These are phyloP conservation scores for Aplysia californica DNA, from an alignment of 1,140 invertebrate genomes.

Conservation along the genomic window DNA sequence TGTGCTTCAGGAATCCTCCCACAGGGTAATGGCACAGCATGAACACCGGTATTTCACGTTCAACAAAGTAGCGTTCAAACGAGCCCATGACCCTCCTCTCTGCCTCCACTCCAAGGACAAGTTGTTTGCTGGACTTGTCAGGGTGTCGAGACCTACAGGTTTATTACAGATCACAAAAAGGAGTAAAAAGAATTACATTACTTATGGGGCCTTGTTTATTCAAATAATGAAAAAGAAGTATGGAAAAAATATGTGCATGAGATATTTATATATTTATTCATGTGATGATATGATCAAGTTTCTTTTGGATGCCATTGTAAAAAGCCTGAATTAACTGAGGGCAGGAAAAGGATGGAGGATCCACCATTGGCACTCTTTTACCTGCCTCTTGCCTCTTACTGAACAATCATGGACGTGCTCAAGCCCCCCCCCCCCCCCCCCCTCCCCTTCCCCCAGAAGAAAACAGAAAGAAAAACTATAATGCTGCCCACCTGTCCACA, in stretches of 20 bases:
- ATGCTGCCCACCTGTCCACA: neutral
- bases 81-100: conserved; percentile 18
- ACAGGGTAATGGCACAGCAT: conserved; percentile 25
- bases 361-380: too few relatives aligned
- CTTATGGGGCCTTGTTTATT: neutral
- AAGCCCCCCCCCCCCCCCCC: too few relatives aligned
- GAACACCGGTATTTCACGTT: conserved; percentile 6
- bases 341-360: too few relatives aligned
- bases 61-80: conserved; percentile 17
- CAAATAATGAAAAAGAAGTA: neutral
- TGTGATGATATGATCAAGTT: neutral
- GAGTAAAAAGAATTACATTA: neutral
- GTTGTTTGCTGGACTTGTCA: conserved; percentile 10
- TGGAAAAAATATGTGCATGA: neutral
- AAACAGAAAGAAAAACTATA: neutral
- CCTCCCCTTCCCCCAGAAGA: neutral
- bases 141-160: conserved; percentile 4
- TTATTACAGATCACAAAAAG: neutral
- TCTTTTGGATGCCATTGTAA: too few relatives aligned
- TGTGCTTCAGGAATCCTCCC: neutral
- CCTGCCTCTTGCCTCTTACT: too few relatives aligned
- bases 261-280: neutral
- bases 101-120: conserved; percentile 8
- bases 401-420: too few relatives aligned
- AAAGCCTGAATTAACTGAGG: too few relatives aligned